phyloP scores from a whole-genome alignment of 2,888 invertebrate species.

The Polia nebulosa region DNA sequence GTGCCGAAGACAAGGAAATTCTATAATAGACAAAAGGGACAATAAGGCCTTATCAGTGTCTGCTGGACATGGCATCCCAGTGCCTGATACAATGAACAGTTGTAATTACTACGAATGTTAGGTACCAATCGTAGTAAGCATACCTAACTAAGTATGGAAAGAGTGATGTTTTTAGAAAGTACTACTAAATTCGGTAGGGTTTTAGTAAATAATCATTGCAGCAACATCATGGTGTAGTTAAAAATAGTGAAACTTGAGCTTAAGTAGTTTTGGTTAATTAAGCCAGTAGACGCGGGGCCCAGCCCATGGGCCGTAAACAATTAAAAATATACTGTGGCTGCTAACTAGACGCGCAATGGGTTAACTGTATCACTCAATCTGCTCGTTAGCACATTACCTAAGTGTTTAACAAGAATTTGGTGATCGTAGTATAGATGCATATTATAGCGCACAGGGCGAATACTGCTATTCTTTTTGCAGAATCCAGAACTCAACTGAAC shows the following conservation, averaged over 20 bases:
- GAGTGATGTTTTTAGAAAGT: too few relatives aligned
- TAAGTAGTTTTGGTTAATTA: too few relatives aligned
- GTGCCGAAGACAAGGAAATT: neutral
- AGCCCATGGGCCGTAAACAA: too few relatives aligned
- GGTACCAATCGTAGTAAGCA: neutral
- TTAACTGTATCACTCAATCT: too few relatives aligned
- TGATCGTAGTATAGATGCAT: neutral
- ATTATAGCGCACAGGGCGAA: neutral
- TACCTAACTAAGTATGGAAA: neutral
- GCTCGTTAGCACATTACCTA: too few relatives aligned
- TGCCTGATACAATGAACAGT: conserved; percentile 1
- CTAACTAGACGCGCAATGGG: too few relatives aligned
- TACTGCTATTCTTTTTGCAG: neutral
- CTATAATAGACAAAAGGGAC: conserved; percentile 20
- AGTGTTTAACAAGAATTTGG: neutral
- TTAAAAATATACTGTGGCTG: too few relatives aligned
- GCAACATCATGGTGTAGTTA: too few relatives aligned
- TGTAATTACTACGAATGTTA: neutral
- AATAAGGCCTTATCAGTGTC: conserved; percentile 14
- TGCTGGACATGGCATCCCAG: neutral
- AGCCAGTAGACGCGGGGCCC: too few relatives aligned
- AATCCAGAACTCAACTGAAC: neutral
- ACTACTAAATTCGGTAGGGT: too few relatives aligned
- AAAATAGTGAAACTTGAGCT: too few relatives aligned
- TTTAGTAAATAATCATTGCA: too few relatives aligned